Conservation (phyloP, 2,888 invertebrate genomes). For the Drosophila acutilabella region DNA sequence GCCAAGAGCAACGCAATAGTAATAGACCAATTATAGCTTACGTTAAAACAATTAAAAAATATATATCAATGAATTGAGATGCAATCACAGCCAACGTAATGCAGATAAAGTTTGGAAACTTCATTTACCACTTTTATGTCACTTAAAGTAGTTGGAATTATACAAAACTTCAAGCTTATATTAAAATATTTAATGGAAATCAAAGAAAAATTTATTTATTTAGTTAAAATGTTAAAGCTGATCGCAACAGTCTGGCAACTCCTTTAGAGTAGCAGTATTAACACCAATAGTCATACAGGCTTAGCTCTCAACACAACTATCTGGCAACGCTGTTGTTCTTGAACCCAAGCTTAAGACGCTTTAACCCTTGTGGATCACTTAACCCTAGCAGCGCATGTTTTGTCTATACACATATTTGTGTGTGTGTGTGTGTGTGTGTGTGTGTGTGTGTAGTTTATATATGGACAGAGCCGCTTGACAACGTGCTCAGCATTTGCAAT, state of each 20-base stretch:
- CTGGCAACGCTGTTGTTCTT: conserved; percentile 3
- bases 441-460: conserved; percentile 29
- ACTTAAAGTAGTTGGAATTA: background rate
- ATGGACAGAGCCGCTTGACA: conserved; percentile 64
- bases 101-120: background rate
- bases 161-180: too few species aligned
- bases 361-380: conserved; percentile 29
- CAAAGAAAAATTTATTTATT: too few species aligned
- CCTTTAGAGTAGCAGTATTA: too few species aligned
- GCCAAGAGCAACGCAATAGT: conserved; percentile 27
- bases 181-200: too few species aligned
- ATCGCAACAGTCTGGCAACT: too few species aligned
- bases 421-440: conserved; percentile 5
- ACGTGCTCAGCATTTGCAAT: conserved; percentile 79
- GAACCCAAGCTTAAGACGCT: background rate
- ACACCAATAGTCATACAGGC: background rate
- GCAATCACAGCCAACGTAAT: background rate
- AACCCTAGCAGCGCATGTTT: conserved; percentile 33
- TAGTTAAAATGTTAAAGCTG: too few species aligned
- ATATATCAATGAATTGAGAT: conserved; percentile 1
- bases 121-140: background rate
- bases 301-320: background rate
- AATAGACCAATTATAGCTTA: conserved; percentile 20
- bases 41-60: conserved; percentile 21
- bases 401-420: background rate